Conservation (phyloP, 2,797 vertebrate species). For the Gila robusta region DNA sequence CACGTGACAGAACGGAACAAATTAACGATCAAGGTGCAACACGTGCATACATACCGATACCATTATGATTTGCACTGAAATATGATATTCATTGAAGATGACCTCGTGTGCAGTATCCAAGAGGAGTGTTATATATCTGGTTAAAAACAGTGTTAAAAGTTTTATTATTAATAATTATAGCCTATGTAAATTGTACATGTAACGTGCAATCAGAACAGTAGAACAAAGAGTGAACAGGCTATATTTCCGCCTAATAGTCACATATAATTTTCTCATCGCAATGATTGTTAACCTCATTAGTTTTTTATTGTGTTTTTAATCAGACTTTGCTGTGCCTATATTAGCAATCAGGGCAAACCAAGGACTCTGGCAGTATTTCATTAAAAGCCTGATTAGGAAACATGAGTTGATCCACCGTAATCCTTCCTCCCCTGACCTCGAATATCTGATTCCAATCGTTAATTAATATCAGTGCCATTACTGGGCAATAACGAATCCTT, state of each 20-base stretch:
- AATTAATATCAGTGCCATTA: slow-evolving; percentile 14
- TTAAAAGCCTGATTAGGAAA: slow-evolving; percentile 21
- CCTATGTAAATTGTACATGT: background rate
- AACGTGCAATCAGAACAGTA: background rate
- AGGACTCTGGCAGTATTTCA: background rate
- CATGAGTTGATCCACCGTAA: slow-evolving; percentile 34
- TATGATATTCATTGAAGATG: background rate
- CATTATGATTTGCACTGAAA: background rate
- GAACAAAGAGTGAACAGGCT: background rate
- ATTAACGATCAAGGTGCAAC: background rate
- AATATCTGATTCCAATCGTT: slow-evolving; percentile 35
- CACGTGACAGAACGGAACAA: background rate
- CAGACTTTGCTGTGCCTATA: background rate
- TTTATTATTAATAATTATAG: background rate
- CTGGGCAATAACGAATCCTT: slow-evolving; percentile 5
- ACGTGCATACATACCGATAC: too few relatives aligned
- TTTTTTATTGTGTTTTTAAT: background rate
- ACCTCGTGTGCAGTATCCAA: background rate
- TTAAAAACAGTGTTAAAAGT: background rate
- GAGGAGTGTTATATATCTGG: too few relatives aligned
- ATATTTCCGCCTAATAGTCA: background rate
- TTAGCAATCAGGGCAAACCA: background rate
- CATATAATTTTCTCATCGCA: background rate
- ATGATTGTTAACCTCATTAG: too few relatives aligned
- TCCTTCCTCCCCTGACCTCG: slow-evolving; percentile 29